A percentile compares a stretch with the other conserved stretches of the same genome.
Conservation (phyloP, 1,140 invertebrate species). For the Lordiphosa collinella region DNA sequence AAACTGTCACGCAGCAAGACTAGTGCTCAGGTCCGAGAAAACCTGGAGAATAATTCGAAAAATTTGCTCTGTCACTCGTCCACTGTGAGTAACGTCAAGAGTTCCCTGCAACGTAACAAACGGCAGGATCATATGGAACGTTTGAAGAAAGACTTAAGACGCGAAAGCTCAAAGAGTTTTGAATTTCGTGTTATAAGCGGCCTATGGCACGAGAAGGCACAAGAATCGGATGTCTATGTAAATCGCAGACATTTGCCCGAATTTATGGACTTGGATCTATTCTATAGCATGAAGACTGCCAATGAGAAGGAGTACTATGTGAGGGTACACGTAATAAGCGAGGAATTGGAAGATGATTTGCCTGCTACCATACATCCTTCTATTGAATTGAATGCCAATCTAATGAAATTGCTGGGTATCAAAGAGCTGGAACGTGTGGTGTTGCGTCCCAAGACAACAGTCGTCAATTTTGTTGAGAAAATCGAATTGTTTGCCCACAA, state of each 20-base stretch:
- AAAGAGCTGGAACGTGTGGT: constrained; percentile 69
- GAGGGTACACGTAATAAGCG: constrained; percentile 44
- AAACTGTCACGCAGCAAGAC: constrained; percentile 62
- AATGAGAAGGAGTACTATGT: constrained; percentile 76
- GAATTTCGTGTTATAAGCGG: constrained; percentile 72
- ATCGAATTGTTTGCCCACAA: constrained; percentile 82
- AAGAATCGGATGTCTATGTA: constrained; percentile 76
- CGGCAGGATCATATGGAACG: constrained; percentile 69
- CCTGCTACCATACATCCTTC: constrained; percentile 64
- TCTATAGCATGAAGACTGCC: constrained; percentile 63
- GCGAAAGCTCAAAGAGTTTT: constrained; percentile 57
- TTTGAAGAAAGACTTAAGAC: constrained; percentile 61
- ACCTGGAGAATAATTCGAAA: constrained; percentile 6
- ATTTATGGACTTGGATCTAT: constrained; percentile 66
- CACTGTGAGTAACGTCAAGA: constrained; percentile 56
- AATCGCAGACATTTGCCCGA: constrained; percentile 61
- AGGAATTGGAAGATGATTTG: constrained; percentile 39
- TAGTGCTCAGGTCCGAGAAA: constrained; percentile 46
- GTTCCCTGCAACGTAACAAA: constrained; percentile 52
- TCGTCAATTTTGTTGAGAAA: constrained; percentile 79
- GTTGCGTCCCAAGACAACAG: constrained; percentile 61
- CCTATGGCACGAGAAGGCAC: constrained; percentile 60
- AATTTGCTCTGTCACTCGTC: constrained; percentile 48
- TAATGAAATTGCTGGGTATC: constrained; percentile 71
- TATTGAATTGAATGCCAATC: constrained; percentile 71